A percentile compares a stretch with the other conserved stretches of the same genome.
phyloP scores from a whole-genome alignment of 2,797 vertebrate species.

The Coregonus suidteri region DNA sequence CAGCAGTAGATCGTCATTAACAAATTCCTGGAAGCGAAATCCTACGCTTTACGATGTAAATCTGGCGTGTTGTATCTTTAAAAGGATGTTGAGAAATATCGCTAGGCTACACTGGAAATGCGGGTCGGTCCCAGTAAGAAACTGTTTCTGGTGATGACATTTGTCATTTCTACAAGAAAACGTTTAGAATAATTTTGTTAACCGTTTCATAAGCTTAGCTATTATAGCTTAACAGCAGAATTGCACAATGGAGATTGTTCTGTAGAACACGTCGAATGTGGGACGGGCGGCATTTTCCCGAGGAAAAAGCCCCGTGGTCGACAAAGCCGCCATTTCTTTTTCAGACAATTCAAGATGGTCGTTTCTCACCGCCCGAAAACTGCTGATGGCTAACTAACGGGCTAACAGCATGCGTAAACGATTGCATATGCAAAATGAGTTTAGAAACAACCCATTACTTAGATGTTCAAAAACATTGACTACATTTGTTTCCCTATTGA shows the following conservation, averaged over 20 bases:
- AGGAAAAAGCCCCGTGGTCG: not conserved
- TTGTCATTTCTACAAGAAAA: not conserved
- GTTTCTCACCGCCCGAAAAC: conserved; percentile 21
- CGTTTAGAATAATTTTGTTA: too few relatives aligned
- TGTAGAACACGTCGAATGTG: not conserved
- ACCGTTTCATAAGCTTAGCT: too few relatives aligned
- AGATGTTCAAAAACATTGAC: too few relatives aligned
- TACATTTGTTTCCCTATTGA: not conserved
- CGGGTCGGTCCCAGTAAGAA: too few relatives aligned
- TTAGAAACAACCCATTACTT: too few relatives aligned
- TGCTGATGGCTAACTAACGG: not conserved
- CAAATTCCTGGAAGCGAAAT: not conserved
- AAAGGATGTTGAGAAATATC: too few relatives aligned
- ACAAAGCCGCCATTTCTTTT: conserved; percentile 67
- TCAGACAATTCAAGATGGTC: conserved; percentile 64
- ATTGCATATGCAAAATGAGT: not conserved
- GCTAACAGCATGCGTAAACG: not conserved
- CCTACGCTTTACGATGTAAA: too few relatives aligned
- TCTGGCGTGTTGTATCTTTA: too few relatives aligned
- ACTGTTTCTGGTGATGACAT: not conserved
- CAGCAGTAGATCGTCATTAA: not conserved
- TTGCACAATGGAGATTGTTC: not conserved
- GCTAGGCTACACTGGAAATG: too few relatives aligned
- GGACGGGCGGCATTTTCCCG: conserved; percentile 22
- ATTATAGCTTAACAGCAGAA: not conserved